Evolutionary conservation across 2,888 invertebrate species (phyloP).

Genomic region (Phasia obesa): DNA sequence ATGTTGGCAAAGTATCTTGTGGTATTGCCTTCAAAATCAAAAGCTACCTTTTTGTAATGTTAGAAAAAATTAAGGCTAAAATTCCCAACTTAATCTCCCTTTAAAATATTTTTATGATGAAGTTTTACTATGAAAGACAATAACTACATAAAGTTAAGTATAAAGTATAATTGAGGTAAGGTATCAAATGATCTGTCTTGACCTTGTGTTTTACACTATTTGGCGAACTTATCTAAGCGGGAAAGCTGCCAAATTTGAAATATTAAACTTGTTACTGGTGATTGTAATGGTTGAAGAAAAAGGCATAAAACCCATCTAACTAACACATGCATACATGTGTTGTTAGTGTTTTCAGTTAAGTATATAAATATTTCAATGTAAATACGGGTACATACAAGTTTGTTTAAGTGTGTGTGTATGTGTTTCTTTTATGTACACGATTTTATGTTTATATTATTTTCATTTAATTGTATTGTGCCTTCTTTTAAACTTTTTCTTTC

Average conservation of each 20-base stretch:
- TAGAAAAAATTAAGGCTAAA: no score
- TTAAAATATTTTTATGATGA: no score
- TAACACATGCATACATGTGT: not conserved
- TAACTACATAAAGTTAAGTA: no score
- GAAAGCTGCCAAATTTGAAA: conserved; percentile 60
- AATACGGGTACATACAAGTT: not conserved
- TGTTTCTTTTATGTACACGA: conserved; percentile 1
- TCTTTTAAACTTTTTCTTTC: not conserved
- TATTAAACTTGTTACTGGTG: conserved; percentile 54
- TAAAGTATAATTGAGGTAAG: no score
- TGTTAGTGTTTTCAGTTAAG: conserved; percentile 9
- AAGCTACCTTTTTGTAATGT: no score
- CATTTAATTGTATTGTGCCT: conserved; percentile 53
- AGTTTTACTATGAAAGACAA: no score
- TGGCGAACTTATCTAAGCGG: conserved; percentile 44
- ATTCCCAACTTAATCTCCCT: no score
- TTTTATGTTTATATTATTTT: conserved; percentile 48
- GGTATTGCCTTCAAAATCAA: no score
- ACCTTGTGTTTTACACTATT: conserved; percentile 9
- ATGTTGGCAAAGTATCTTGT: no score
- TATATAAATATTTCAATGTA: conserved; percentile 2
- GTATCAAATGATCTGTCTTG: conserved; percentile 7
- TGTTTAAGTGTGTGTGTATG: not conserved
- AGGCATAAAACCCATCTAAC: conserved; percentile 5
- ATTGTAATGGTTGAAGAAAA: conserved; percentile 27